Evolutionary conservation across 2,888 invertebrate genomes (phyloP), one percentile per base, ranked within the genome.

Genomic region (Agrochola lychnidis): DNA sequence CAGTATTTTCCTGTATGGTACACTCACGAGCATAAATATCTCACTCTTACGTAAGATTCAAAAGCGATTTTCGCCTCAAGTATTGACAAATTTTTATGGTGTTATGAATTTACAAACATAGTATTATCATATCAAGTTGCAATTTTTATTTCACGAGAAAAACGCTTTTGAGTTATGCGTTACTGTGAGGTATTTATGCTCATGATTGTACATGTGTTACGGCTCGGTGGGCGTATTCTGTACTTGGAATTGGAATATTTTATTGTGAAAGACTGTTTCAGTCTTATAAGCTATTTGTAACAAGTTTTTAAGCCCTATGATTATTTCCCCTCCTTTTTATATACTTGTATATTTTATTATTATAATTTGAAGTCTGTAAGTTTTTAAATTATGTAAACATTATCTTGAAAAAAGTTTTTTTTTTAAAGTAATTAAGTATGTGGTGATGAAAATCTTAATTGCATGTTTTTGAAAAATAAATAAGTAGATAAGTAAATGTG

Each of bases 191-290:
- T 19, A 36, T 5, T 30, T 19, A 61, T 61, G 22, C 6, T 36
- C 36, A 22, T 62, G 36, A 36, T 22, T 62, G 36, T 61, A 36
- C 36, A 45, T 14, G 48, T 59, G 19, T 70, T 61, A 71, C 22
- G 48, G 61, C n/a, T 72, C 22, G 12, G 36, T 51, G n/a, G 53
- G 25, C 14, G 25, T 40, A 22, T 67, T 53, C n/a, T 59, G 22
- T 57, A 53, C 45, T 66, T 62, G 53, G 73, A 67, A 69, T 68
- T 30, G 51, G 59, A 74, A 76, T 74, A 74, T 63, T 74, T 76
- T 56, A 74, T 71, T 62, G 53, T 62, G 16, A 73, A 64, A 66
- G 3, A 66, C 66, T 59, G 45, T 45, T 72, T 62, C 10, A 48
- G 56, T 22, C 0, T 63, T 36, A 61, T 3, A 53, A 9, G 19